Evolutionary conservation across 2,113 vertebrate genomes (phyloP).

Genomic region (Odontesthes bonariensis): DNA sequence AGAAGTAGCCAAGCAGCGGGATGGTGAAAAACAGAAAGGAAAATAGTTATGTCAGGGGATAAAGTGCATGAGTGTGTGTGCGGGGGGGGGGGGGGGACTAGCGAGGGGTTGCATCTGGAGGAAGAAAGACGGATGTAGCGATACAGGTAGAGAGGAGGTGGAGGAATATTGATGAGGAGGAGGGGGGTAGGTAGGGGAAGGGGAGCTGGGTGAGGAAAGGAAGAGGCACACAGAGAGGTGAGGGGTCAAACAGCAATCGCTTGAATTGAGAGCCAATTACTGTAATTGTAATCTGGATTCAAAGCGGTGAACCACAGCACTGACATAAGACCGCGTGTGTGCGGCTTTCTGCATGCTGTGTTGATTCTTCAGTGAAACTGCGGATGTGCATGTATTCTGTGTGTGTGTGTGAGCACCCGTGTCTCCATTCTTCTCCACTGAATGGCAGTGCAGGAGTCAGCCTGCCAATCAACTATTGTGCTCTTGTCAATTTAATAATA

Average conservation of each 20-base stretch:
- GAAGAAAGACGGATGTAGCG: slow-evolving; percentile 77
- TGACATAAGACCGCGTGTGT: slow-evolving; percentile 51
- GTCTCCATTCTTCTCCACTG: slow-evolving; percentile 65
- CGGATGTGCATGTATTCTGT: slow-evolving; percentile 40
- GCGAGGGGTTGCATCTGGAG: slow-evolving; percentile 40
- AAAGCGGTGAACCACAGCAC: slow-evolving; percentile 56
- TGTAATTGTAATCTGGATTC: slow-evolving; percentile 82
- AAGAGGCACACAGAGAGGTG: slow-evolving; percentile 57
- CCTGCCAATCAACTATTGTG: slow-evolving; percentile 77
- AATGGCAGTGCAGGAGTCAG: slow-evolving; percentile 67
- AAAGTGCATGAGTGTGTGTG: slow-evolving; percentile 22
- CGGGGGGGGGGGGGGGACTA: not conserved
- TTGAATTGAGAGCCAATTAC: slow-evolving; percentile 82
- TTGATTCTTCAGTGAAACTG: slow-evolving; percentile 63
- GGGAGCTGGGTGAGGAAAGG: slow-evolving; percentile 28
- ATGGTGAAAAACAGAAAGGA: slow-evolving; percentile 42
- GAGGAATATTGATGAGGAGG: slow-evolving; percentile 79
- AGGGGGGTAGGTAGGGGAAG: slow-evolving; percentile 7
- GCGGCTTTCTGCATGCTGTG: slow-evolving; percentile 44
- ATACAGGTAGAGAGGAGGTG: slow-evolving; percentile 75
- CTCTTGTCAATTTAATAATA: slow-evolving; percentile 80
- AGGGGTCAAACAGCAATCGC: slow-evolving; percentile 79
- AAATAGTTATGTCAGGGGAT: slow-evolving; percentile 49
- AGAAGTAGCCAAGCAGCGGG: slow-evolving; percentile 25
- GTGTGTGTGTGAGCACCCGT: slow-evolving; percentile 22